Evolutionary conservation across 2,888 invertebrate genomes (phyloP), one percentile per base, ranked within the genome.

Genomic region (Sthenelais limicola): DNA sequence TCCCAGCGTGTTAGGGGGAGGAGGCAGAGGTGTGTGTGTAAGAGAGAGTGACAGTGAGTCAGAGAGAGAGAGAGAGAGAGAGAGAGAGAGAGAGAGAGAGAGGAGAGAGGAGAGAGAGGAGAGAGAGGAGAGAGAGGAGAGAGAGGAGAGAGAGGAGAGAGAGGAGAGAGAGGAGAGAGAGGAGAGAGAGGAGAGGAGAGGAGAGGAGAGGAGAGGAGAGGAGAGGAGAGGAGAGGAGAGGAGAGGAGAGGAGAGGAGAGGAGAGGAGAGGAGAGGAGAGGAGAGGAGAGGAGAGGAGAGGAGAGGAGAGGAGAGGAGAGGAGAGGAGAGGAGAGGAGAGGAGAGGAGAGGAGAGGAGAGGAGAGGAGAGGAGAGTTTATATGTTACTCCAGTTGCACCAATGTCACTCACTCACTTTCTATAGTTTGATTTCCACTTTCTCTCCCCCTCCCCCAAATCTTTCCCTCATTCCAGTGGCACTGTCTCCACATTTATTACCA

Each of bases 161-260:
- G 18, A 43, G 47, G 18, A 18, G 18, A 43, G 47, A 43, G 47
- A 43, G 18, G 47, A 43, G 47, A 43, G 18, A 18, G 18, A 18
- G 18, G 18, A 18, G 18, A 18, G 18, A 43, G 47, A 43, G 47
- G 18, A 43, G 47, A 43, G 47, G 18, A 43, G 47, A 43, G 47
- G 47, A 43, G 47, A 43, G 47, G 47, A 43, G 47, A 43, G 47
- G 47, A 43, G 47, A 43, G 47, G 47, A 43, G 47, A 43, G 47
- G 47, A 43, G 47, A 43, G 47, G 47, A 43, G 47, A 43, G 47
- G 47, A 43, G 47, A 43, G 47, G 47, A 43, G 47, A 43, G 47
- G 47, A 43, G 47, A 43, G 47, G 47, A 43, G 47, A 43, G 47
- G 47, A 43, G 47, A 43, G 47, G 47, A 43, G 47, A 43, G 47